Percentiles rank a stretch among this genome's conserved stretches.
Evolutionary conservation across 2,888 invertebrate species (phyloP).

Genomic region (Chirona hameri): DNA sequence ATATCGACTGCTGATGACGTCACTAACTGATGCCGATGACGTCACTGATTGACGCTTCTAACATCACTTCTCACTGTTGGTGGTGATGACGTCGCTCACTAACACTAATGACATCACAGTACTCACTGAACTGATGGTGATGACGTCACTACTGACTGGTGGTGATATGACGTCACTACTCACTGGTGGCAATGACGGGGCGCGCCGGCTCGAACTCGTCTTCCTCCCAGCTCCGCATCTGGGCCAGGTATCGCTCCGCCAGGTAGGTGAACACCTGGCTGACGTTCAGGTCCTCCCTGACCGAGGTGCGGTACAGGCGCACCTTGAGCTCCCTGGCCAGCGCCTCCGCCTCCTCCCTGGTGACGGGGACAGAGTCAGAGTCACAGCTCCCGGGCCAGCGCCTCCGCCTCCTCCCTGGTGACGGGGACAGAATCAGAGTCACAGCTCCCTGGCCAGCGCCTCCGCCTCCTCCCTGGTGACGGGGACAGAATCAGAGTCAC

Average conservation of each 20-base stretch:
- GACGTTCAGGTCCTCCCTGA: slow-evolving; percentile 93
- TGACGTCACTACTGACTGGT: too few species aligned
- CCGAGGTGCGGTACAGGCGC: slow-evolving; percentile 84
- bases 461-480: slow-evolving; percentile 67
- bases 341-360: slow-evolving; percentile 71
- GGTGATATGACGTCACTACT: not conserved
- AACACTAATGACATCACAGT: too few species aligned
- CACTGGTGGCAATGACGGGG: slow-evolving; percentile 3
- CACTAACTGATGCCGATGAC: too few species aligned
- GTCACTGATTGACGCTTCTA: too few species aligned
- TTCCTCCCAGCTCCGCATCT: slow-evolving; percentile 58
- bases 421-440: too few species aligned
- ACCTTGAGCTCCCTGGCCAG: slow-evolving; percentile 84
- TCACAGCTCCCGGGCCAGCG: slow-evolving; percentile 72
- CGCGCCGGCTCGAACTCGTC: slow-evolving; percentile 47
- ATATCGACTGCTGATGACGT: too few species aligned
- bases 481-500: too few species aligned
- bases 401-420: slow-evolving; percentile 68
- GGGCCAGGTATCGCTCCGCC: slow-evolving; percentile 75
- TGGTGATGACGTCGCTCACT: too few species aligned
- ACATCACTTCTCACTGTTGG: too few species aligned
- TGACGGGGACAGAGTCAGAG: too few species aligned
- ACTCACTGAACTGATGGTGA: too few species aligned
- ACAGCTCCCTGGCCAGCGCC: slow-evolving; percentile 74
- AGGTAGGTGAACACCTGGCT: slow-evolving; percentile 86